These are phyloP conservation scores for Cherax quadricarinatus DNA, from an alignment of 1,140 invertebrate species.

Conservation along the genomic window DNA sequence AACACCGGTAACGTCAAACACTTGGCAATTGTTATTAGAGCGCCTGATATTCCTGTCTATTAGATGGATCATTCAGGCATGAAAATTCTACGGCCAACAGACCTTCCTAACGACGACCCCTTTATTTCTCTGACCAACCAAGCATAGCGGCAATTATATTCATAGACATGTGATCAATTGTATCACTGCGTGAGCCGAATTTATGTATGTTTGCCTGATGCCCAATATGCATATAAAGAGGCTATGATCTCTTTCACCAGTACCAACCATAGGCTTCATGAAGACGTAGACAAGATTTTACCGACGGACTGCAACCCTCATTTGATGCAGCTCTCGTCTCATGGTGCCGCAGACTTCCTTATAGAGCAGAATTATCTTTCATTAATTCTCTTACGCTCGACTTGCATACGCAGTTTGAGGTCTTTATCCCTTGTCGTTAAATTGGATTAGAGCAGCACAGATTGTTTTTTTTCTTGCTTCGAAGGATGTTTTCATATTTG, in stretches of 20 bases:
- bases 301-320: neutral
- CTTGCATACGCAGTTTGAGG: neutral
- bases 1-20: neutral
- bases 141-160: constrained; percentile 60
- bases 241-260: constrained; percentile 4
- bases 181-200: constrained; percentile 53
- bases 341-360: neutral
- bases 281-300: constrained; percentile 26
- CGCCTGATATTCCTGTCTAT: neutral
- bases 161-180: constrained; percentile 46
- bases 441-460: no score
- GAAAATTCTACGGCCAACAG: constrained; percentile 1
- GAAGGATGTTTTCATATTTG: no score
- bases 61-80: neutral
- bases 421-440: no score
- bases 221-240: constrained; percentile 56
- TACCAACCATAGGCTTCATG: constrained; percentile 31
- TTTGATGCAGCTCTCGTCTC: neutral
- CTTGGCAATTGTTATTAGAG: constrained; percentile 1
- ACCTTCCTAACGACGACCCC: constrained; percentile 12
- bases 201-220: constrained; percentile 43
- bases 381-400: neutral
- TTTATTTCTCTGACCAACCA: constrained; percentile 38
- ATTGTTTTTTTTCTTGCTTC: neutral
- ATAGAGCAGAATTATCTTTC: neutral